Base-by-base conservation (phyloP, 2,113 vertebrate genomes). In the Ardeotis arabs region DNA sequence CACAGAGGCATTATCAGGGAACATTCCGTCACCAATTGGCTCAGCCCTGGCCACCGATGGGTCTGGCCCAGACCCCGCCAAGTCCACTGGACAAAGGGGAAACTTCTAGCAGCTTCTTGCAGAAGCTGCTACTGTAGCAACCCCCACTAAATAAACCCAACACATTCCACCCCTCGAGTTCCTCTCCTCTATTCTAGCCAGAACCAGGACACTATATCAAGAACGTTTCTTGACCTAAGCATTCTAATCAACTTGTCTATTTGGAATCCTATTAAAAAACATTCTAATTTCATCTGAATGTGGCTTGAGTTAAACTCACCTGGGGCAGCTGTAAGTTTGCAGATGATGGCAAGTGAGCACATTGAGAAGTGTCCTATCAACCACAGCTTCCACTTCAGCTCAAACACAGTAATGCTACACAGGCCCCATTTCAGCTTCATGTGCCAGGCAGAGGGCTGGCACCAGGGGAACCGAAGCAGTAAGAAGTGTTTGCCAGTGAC, bases 351-450 rank as follows among this genome's bases (percentile, higher is more conserved):
- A 53, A 77, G 11, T 2, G 12, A 88, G 16, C 6, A 66, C 29
- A 31, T 0, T 2, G 6, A 76, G n/a, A 69, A 64, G 35, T 0
- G 0, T 37, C 27, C 41, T 21, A 62, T n/a, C 21, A 60, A 73
- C 23, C 14, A 64, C 53, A 60, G 4, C 24, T 69, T 84, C 11
- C 16, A 15, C 27, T 56, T 56, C 0, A 73, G 23, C 9, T 73
- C 23, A 62, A 53, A 89, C 1, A 0, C 1, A 44, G 8, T 1
- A 45, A 13, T 4, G 20, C 20, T n/a, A 74, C 47, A 47, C 8
- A 28, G 15, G 1, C 3, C 8, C 5, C 2, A 1, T 25, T 50
- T 67, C 64, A 89, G 47, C 31, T 74, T 25, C 5, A 1, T 5
- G 12, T 12, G 19, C 33, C 11, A 49, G 27, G 67, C 1, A 60